These are phyloP conservation scores for Pseudomyrmex concolor DNA, from an alignment of 1,140 invertebrate species.

Conservation along the genomic window DNA sequence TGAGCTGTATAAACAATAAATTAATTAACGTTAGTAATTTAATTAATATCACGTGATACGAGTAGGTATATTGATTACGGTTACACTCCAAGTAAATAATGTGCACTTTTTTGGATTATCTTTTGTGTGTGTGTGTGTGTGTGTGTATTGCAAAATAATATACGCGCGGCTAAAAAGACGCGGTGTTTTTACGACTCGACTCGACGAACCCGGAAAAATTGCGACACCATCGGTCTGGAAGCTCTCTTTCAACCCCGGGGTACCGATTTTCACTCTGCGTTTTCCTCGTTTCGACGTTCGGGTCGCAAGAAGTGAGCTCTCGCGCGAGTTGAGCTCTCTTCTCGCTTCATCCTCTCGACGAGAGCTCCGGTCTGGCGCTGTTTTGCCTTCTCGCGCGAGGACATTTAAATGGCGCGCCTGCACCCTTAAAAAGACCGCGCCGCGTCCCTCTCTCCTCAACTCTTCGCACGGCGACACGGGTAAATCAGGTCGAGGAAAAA, in stretches of 20 bases:
- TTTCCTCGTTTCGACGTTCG: constrained; percentile 41
- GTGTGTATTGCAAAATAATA: constrained; percentile 38
- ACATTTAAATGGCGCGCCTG: constrained; percentile 75
- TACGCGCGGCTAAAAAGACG: constrained; percentile 19
- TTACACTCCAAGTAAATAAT: neutral
- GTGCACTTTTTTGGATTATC: no score
- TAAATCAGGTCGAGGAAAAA: constrained; percentile 54
- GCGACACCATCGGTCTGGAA: constrained; percentile 12
- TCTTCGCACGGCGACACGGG: constrained; percentile 10
- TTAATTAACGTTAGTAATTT: constrained; percentile 55
- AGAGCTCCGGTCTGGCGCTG: constrained; percentile 16
- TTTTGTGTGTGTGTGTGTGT: no score
- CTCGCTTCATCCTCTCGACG: constrained; percentile 49
- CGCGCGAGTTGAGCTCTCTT: constrained; percentile 19
- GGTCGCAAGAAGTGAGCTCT: constrained; percentile 39
- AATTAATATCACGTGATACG: constrained; percentile 44
- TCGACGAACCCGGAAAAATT: constrained; percentile 60
- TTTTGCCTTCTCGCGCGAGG: constrained; percentile 51
- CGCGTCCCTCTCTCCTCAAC: neutral
- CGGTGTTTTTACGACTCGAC: constrained; percentile 15
- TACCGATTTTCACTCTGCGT: constrained; percentile 40
- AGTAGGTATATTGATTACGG: constrained; percentile 31
- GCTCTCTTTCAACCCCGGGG: neutral
- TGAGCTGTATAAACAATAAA: constrained; percentile 51
- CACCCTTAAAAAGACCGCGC: constrained; percentile 60